phyloP scores from a whole-genome alignment of 2,888 invertebrate species.

The Aphelenchoides bicaudatus region DNA sequence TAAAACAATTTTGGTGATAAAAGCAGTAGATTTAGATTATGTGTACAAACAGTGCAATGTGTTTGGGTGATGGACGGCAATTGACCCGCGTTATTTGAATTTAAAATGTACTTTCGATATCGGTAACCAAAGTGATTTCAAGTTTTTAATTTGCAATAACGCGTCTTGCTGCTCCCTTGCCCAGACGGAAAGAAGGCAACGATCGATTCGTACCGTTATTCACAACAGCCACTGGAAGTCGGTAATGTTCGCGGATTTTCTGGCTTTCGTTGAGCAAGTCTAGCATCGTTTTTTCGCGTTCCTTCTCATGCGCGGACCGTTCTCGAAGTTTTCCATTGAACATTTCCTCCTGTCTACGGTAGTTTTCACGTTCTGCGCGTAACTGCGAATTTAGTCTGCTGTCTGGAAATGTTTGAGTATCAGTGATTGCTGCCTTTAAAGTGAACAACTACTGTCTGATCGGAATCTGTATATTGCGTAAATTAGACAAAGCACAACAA shows the following conservation, averaged over 20 bases:
- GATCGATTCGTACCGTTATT: constrained; percentile 16
- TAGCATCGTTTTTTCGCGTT: constrained; percentile 28
- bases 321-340: constrained; percentile 28
- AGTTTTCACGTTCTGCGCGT: constrained; percentile 24
- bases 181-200: not conserved
- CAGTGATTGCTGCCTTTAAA: not conserved
- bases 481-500: constrained; percentile 20
- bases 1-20: not conserved
- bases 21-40: too few relatives aligned
- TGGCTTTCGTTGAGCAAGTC: constrained; percentile 31
- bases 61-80: too few relatives aligned
- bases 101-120: not conserved
- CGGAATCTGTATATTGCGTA: constrained; percentile 30
- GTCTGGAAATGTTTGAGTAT: constrained; percentile 14
- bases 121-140: not conserved
- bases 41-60: too few relatives aligned
- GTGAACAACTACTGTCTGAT: constrained; percentile 24
- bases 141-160: not conserved
- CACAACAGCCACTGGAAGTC: constrained; percentile 6
- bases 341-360: constrained; percentile 25
- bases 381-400: constrained; percentile 22
- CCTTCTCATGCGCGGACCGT: constrained; percentile 26
- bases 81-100: too few relatives aligned
- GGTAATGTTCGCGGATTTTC: constrained; percentile 27
- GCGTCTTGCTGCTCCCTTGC: not conserved